Evolutionary conservation across 35 echinoderm and acorn worm genomes (phyloP).

Genomic region (Lytechinus variegatus): DNA sequence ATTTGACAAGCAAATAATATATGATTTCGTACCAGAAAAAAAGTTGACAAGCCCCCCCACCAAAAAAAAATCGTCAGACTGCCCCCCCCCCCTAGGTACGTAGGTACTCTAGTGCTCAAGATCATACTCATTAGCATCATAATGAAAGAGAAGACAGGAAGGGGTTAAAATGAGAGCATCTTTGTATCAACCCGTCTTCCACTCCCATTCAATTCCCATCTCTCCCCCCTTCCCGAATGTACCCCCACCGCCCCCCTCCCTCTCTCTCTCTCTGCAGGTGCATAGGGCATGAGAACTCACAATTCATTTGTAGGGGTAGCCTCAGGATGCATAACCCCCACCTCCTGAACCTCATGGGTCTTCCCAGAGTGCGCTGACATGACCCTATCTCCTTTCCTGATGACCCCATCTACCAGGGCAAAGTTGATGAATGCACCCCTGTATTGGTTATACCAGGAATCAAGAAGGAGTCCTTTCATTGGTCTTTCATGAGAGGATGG

Average conservation of each 20-base stretch:
- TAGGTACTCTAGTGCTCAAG: too few species aligned
- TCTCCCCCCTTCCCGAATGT: too few species aligned
- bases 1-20: too few species aligned
- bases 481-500: slow-evolving; percentile 53
- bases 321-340: slow-evolving; percentile 94
- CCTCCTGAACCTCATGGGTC: slow-evolving; percentile 81
- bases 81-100: too few species aligned
- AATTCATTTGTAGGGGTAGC: slow-evolving; percentile 61
- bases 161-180: too few species aligned
- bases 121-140: too few species aligned
- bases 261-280: not conserved
- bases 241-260: not conserved
- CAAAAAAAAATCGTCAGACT: too few species aligned
- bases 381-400: slow-evolving; percentile 86
- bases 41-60: too few species aligned
- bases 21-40: too few species aligned
- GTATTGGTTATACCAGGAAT: slow-evolving; percentile 89
- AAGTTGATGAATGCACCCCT: slow-evolving; percentile 81
- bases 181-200: too few species aligned
- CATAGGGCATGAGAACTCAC: slow-evolving; percentile 58
- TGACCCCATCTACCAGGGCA: slow-evolving; percentile 78
- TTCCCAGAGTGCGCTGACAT: slow-evolving; percentile 79
- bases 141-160: too few species aligned
- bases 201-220: too few species aligned
- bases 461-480: slow-evolving; percentile 81